Conservation (phyloP, 35 echinoderm and acorn worm genomes). For the Amphiura filiformis region DNA sequence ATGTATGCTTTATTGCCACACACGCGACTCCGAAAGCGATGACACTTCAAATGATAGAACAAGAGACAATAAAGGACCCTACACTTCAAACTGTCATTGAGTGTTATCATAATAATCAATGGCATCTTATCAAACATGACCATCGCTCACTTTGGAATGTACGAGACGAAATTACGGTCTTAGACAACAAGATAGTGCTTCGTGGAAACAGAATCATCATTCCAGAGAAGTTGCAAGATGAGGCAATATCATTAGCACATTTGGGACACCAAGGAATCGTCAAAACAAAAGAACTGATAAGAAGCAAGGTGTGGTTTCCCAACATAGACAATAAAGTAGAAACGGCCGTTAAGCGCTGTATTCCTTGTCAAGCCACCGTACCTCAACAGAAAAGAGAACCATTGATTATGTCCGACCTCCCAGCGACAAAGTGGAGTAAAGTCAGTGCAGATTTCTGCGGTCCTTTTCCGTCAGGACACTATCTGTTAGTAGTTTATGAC, state of each 20-base stretch:
- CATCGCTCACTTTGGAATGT: not conserved
- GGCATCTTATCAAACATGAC: no score
- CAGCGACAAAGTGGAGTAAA: constrained; percentile 12
- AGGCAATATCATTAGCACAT: not conserved
- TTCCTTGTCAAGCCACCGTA: constrained; percentile 40
- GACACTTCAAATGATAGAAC: no score
- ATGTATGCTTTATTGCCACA: not conserved
- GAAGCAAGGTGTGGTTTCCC: not conserved
- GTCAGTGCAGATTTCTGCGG: constrained; percentile 37
- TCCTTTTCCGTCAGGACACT: constrained; percentile 42
- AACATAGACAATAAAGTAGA: constrained; percentile 18
- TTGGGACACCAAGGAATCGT: not conserved
- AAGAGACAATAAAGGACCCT: no score
- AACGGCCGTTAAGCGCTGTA: constrained; percentile 26
- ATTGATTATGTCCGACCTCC: constrained; percentile 23
- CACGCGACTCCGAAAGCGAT: constrained; percentile 13
- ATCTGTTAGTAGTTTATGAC: constrained; percentile 64
- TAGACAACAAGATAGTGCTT: constrained; percentile 16
- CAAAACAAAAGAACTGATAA: not conserved
- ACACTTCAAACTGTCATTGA: no score
- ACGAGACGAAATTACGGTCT: constrained; percentile 11
- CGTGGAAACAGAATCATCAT: not conserved
- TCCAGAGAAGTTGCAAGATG: constrained; percentile 14
- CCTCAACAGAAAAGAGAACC: not conserved
- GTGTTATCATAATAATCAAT: no score